phyloP scores from a whole-genome alignment of 2,113 vertebrate species.

The Corapipo altera region DNA sequence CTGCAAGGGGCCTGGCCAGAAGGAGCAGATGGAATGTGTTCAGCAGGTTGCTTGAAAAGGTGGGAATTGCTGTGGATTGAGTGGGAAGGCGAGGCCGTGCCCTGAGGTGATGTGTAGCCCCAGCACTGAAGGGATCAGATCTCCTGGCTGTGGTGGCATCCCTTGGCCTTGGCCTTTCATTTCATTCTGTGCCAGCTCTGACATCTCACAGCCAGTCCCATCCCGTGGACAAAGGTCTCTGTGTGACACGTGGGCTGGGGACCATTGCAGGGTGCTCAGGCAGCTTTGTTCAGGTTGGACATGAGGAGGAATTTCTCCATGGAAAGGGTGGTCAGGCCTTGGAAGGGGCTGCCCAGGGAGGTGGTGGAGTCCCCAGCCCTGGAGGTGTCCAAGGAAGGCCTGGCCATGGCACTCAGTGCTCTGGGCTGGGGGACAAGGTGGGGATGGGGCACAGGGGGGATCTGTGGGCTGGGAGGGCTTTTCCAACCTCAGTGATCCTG shows the following conservation, averaged over 20 bases:
- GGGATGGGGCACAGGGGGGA: rapidly evolving
- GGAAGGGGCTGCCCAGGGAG: not conserved
- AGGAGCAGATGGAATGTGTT: not conserved
- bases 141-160: rapidly evolving
- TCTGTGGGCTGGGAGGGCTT: not conserved
- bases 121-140: rapidly evolving
- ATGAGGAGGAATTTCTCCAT: not conserved
- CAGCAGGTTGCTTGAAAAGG: not conserved
- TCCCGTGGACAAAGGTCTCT: not conserved
- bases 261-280: not conserved
- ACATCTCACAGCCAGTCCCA: not conserved
- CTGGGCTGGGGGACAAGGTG: not conserved
- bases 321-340: not conserved
- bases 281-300: not conserved
- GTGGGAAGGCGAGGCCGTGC: rapidly evolving
- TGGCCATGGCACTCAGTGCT: not conserved
- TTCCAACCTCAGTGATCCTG: not conserved
- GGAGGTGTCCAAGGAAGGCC: not conserved
- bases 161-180: not conserved
- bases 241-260: rapidly evolving
- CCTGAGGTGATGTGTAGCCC: rapidly evolving
- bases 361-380: not conserved
- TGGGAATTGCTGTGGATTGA: not conserved
- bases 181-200: rapidly evolving
- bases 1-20: not conserved